These are phyloP conservation scores for Carcharodon carcharias DNA, from an alignment of 2,797 vertebrate species.

Conservation along the genomic window DNA sequence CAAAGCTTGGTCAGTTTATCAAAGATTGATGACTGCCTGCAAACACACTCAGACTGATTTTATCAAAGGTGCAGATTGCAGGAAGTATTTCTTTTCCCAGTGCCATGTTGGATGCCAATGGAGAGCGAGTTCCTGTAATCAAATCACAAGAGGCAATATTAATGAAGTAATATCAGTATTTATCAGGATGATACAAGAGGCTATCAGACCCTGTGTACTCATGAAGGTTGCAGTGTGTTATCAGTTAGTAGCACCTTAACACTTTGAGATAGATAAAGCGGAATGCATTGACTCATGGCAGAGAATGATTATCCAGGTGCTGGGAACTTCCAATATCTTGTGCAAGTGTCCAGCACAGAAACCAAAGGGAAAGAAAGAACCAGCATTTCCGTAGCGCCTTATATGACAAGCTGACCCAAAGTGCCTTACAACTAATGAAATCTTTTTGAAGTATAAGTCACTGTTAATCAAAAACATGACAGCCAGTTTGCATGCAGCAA, in stretches of 20 bases:
- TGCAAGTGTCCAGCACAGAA: neutral
- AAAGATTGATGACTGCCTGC: neutral
- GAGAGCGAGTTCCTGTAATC: neutral
- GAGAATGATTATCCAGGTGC: neutral
- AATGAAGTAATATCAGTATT: neutral
- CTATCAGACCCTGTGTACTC: neutral
- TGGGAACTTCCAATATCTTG: neutral
- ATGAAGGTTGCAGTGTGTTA: neutral
- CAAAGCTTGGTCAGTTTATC: neutral
- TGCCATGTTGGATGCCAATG: neutral
- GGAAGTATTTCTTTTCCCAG: neutral
- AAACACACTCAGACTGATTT: neutral
- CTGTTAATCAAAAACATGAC: neutral
- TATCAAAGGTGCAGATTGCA: neutral
- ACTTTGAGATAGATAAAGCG: neutral
- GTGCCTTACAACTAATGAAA: neutral
- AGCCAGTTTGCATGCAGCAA: neutral
- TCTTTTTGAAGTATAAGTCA: neutral
- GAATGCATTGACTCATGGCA: neutral
- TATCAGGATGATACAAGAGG: neutral
- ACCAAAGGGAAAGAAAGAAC: neutral
- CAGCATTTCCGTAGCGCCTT: neutral
- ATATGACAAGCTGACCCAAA: neutral
- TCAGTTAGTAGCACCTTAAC: neutral
- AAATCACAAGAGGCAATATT: neutral